phyloP scores from a whole-genome alignment of 2,797 vertebrate species.

The Hemitrygon akajei region DNA sequence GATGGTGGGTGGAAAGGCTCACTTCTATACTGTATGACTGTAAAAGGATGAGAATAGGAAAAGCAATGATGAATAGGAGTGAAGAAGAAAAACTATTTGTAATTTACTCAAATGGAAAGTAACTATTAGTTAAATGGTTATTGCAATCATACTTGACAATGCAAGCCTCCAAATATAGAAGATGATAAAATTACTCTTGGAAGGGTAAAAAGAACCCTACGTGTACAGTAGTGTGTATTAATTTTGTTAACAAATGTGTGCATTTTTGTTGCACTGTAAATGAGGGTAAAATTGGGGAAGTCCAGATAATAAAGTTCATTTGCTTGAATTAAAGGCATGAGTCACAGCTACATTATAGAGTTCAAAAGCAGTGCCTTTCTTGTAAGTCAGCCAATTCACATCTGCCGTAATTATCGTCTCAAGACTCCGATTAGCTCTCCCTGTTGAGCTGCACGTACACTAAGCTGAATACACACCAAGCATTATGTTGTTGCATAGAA shows the following conservation, averaged over 20 bases:
- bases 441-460: not conserved
- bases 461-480: not conserved
- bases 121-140: not conserved
- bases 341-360: not conserved
- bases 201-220: not conserved
- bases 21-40: too few relatives aligned
- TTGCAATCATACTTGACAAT: not conserved
- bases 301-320: not conserved
- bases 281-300: not conserved
- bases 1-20: too few relatives aligned
- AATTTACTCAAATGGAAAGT: not conserved
- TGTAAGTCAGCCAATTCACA: not conserved
- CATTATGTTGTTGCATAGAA: not conserved
- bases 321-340: not conserved
- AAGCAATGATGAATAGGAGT: not conserved
- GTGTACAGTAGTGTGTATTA: not conserved
- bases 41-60: not conserved
- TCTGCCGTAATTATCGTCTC: conserved; percentile 6
- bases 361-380: conserved; percentile 13
- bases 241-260: not conserved
- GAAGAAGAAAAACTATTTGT: not conserved
- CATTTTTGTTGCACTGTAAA: not conserved
- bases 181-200: too few relatives aligned
- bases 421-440: conserved; percentile 21
- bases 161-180: not conserved